A percentile compares a stretch with the other conserved stretches of the same genome.
Conservation (phyloP, 1,140 invertebrate species). For the Megalopta genalis region DNA sequence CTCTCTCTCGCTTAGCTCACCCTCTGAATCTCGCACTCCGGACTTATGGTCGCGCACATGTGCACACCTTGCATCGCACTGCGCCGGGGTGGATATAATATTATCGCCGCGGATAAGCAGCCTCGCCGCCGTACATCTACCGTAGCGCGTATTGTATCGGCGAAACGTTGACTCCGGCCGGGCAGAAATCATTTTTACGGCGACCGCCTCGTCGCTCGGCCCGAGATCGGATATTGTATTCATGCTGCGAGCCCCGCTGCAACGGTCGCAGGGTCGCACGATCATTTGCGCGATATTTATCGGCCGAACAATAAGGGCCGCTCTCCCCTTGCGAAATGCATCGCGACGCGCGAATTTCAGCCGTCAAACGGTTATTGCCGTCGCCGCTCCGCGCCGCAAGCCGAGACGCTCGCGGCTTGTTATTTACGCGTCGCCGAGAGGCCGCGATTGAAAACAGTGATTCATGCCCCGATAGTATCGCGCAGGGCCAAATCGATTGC, state of each 20-base stretch:
- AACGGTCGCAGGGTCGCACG: not conserved
- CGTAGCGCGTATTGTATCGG: slow-evolving; percentile 30
- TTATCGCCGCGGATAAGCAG: slow-evolving; percentile 51
- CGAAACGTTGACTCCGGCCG: slow-evolving; percentile 7
- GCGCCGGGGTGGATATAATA: slow-evolving; percentile 38
- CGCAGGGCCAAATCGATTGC: too few relatives aligned
- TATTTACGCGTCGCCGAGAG: too few relatives aligned
- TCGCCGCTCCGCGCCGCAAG: too few relatives aligned
- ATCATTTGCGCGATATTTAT: not conserved
- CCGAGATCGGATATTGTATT: slow-evolving; percentile 16
- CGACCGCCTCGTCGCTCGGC: not conserved
- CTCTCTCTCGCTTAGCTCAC: not conserved
- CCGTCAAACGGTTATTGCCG: too few relatives aligned
- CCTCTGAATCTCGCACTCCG: too few relatives aligned
- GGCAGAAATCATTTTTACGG: slow-evolving; percentile 43
- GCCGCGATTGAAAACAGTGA: too few relatives aligned
- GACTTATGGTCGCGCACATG: slow-evolving; percentile 15
- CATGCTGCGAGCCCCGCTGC: not conserved
- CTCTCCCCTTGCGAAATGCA: too few relatives aligned
- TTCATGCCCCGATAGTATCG: too few relatives aligned
- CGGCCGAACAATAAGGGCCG: too few relatives aligned
- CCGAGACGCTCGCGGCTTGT: too few relatives aligned
- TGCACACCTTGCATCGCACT: slow-evolving; percentile 23
- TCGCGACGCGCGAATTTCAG: too few relatives aligned
- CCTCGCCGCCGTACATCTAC: slow-evolving; percentile 29